Percentiles rank a stretch among this genome's conserved stretches.
phyloP scores from a whole-genome alignment of 1,140 invertebrate genomes.

The Zaprionus davidi region DNA sequence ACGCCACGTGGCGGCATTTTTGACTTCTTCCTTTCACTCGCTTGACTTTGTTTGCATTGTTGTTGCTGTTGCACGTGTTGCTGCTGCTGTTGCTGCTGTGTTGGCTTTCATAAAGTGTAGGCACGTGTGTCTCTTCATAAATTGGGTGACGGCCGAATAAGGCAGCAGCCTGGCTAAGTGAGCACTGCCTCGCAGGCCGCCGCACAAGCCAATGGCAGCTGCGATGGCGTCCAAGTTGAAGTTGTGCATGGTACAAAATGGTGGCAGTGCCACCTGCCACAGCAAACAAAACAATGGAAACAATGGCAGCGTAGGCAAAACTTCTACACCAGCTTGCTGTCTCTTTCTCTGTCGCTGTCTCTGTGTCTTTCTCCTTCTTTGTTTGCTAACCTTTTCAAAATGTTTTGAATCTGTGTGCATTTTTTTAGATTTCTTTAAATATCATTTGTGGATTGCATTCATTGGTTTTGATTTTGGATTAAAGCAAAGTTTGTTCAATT shows the following conservation, averaged over 20 bases:
- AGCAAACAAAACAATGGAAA: conserved; percentile 3
- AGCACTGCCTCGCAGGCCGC: conserved; percentile 18
- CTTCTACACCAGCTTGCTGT: background rate
- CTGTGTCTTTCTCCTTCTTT: background rate
- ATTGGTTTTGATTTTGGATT: background rate
- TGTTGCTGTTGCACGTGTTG: conserved; percentile 11
- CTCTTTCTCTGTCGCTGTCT: background rate
- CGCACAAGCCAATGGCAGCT: background rate
- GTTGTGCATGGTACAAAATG: background rate
- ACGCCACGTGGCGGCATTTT: conserved; percentile 66
- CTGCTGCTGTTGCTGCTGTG: conserved; percentile 19
- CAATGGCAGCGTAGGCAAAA: background rate
- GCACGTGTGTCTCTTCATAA: conserved; percentile 69
- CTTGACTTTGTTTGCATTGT: conserved; percentile 43
- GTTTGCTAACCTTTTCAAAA: background rate
- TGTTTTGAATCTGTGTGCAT: background rate
- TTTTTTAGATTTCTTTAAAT: background rate
- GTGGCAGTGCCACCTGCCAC: conserved; percentile 18
- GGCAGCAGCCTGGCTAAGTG: conserved; percentile 29
- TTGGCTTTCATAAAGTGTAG: conserved; percentile 53
- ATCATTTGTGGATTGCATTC: too few species aligned
- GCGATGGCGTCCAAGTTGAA: background rate
- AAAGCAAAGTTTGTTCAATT: too few species aligned
- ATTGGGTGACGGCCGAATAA: conserved; percentile 41
- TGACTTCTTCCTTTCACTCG: conserved; percentile 69